Evolutionary conservation across 2,888 invertebrate genomes (phyloP), one percentile per base, ranked within the genome.

Genomic region (Drosophila demipolita): DNA sequence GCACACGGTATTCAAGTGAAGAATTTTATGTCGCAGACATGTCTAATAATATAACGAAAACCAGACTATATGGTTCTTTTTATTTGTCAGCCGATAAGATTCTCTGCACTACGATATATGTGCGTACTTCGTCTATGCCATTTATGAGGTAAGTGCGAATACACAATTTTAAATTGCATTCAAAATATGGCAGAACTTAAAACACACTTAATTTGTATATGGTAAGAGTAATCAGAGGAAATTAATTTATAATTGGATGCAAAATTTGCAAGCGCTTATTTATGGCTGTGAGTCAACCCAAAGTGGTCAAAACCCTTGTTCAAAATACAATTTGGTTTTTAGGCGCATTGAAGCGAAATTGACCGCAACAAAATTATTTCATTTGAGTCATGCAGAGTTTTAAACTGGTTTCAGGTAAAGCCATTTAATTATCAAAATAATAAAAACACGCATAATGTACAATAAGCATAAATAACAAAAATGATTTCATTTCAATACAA

Each of bases 201-300:
- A 38, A 38, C 54, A 48, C 38, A 20, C 66, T 29, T 36, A 17
- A 20, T 4, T 20, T 20, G 7, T 20, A 11, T 2, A 40, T 20
- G 26, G 48, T 40, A 40, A n/a, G 26, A 63, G 53, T 48, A 48
- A 17, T 23, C 33, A 36, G 17, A 12, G 35, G 35, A 50, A 64
- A 55, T 64, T 50, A 57, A 72, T 82, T 78, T 83, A 83, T 87
- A 85, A 85, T 83, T 87, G 84, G 72, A 87, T 75, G 73, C 66
- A 75, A 71, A 72, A 73, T 80, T 77, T 73, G 61, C 68, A 79
- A 36, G 17, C 32, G 12, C 5, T 9, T 32, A 36, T 35, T 59
- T 29, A 55, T 49, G 1, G 23, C 32, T 63, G 62, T 20, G 58
- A 35, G 26, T 12, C 45, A 45, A 23, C 20, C 15, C 7, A 15